Base-by-base conservation (phyloP, 1,140 invertebrate species). In the Myzus persicae region DNA sequence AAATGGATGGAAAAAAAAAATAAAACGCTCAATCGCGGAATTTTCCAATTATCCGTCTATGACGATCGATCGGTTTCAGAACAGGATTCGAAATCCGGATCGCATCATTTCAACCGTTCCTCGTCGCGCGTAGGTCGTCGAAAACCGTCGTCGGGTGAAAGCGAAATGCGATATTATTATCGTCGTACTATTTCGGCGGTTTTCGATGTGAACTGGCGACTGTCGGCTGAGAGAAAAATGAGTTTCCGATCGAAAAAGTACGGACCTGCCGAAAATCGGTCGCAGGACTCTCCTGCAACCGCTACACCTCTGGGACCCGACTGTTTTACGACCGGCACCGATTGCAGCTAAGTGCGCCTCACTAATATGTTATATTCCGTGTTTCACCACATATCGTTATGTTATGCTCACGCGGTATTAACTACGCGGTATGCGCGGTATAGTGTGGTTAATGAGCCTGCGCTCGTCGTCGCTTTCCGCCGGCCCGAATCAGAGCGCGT, bases 21-120 rank as follows among this genome's bases (percentile, higher is more conserved):
- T 59, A 59, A 67, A n/a, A 76, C 59, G 14, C 4, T 76, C 59
- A 76, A 76, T 76, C 11, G 82, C 42, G 84, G 31, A 44, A 85
- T 42, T 44, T 40, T 85, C 38, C 40, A 85, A 85, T 85, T 24
- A 85, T 85, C n/a, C n/a, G n/a, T n/a, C 40, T 6, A 84, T 24
- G 42, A 24, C 8, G 82, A 40, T 42, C 40, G 40, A 38, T 84
- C 24, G 82, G 38, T 22, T 0, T 22, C 38, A 42, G 26, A 85
- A 85, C 38, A 85, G 38, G 38, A 42, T 85, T 85, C 40, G 82
- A 85, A 85, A 85, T 44, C 59, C 59, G 59, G 59, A 85, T 85
- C 40, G 22, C 26, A 31, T 44, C 26, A 31, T 44, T 85, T 26
- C 40, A 42, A 85, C 11, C 24, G 40, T 85, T 40, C 38, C 31